Percentiles rank a stretch among this genome's conserved stretches.
Conservation (phyloP, 2,888 invertebrate species). For the Iselma pallidipennis region DNA sequence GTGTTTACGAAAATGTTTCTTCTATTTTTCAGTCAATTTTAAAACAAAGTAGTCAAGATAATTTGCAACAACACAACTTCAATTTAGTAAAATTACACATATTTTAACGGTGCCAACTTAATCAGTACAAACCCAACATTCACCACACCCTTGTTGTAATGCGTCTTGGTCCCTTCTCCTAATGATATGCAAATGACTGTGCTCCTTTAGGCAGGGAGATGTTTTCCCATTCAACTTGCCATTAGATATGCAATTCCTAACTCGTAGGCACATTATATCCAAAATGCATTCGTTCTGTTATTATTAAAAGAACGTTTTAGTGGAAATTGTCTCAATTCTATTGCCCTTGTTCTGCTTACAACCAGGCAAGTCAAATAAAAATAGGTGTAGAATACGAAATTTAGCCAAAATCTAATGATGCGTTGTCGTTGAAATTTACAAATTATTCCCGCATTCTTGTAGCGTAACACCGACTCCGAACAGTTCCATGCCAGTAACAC, state of each 20-base stretch:
- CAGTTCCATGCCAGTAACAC: neutral
- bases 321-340: neutral
- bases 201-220: slow-evolving; percentile 30
- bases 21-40: neutral
- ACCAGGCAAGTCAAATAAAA: neutral
- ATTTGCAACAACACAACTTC: slow-evolving; percentile 32
- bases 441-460: neutral
- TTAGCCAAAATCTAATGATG: no score
- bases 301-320: slow-evolving; percentile 7
- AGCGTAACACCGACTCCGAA: no score
- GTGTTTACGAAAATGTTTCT: neutral
- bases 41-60: neutral
- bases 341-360: neutral
- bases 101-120: slow-evolving; percentile 29
- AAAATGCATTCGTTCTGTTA: slow-evolving; percentile 21
- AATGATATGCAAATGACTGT: slow-evolving; percentile 33
- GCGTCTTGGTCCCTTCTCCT: slow-evolving; percentile 16
- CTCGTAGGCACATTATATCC: slow-evolving; percentile 30
- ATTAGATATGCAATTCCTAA: slow-evolving; percentile 30
- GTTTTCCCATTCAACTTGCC: slow-evolving; percentile 30
- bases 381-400: neutral
- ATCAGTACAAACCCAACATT: slow-evolving; percentile 13
- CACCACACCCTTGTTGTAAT: slow-evolving; percentile 21
- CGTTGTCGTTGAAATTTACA: no score
- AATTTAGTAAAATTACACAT: slow-evolving; percentile 31